Evolutionary conservation across 2,113 vertebrate species (phyloP), one percentile per base, ranked within the genome.

Genomic region (Martes martes): DNA sequence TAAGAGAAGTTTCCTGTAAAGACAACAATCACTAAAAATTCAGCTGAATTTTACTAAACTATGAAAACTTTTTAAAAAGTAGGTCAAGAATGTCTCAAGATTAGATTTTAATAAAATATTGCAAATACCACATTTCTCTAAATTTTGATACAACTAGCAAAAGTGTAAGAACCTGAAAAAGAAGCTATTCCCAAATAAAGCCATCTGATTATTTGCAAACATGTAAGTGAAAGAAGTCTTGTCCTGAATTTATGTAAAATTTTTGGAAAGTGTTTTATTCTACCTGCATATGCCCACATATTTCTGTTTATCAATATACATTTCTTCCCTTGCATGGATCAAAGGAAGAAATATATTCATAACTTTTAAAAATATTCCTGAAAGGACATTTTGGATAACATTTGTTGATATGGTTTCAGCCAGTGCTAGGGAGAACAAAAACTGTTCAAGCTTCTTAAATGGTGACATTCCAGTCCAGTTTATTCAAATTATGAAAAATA

Each of bases 101-200:
- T 97, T 82, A 98, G 90, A 97, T 96, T 97, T 97, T 95, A 97
- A 96, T 95, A 97, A 95, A 94, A 76, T 21, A 71, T 81, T 79
- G 11, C 50, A 96, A 96, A 96, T 90, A 85, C 28, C 7, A 92
- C 39, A 73, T 88, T 97, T 6, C 59, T 96, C 7, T 88, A 94
- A 95, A 94, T 89, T 97, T 96, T 92, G 55, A 87, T 91, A 28
- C 1, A 85, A 84, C 95, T 89, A 97, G 36, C 50, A 92, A 94
- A 96, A 88, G 7, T n/a, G 28, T 91, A 85, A 39, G 57, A 86
- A 76, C 96, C 57, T 93, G 52, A 89, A 93, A 94, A 95, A 79
- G 76, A 95, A 85, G 82, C 23, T 76, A 90, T 94, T 89, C 95
- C 36, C 59, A 90, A 94, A 89, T 71, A 90, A 91, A 94, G n/a